Evolutionary conservation across 1,140 invertebrate species (phyloP).

Genomic region (Temnothorax curvispinosus): DNA sequence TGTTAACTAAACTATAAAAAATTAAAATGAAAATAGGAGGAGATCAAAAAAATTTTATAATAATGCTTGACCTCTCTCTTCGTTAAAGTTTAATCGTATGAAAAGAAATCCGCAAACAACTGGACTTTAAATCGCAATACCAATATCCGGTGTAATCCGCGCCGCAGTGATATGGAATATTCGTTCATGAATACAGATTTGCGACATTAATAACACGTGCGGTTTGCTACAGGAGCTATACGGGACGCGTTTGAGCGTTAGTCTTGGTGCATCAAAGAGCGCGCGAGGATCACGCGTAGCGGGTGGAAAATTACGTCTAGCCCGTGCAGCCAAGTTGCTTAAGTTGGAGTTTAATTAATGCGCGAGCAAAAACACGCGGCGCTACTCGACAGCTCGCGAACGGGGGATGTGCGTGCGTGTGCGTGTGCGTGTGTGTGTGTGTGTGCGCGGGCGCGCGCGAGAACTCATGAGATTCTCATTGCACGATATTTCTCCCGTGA

Average conservation of each 20-base stretch:
- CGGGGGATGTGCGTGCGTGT: background rate
- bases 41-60: background rate
- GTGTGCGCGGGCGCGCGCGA: slow-evolving; percentile 7
- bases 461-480: slow-evolving; percentile 62
- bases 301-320: slow-evolving; percentile 70
- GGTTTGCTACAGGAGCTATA: slow-evolving; percentile 1
- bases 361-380: slow-evolving; percentile 63
- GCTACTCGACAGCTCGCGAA: slow-evolving; percentile 14
- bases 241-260: slow-evolving; percentile 1
- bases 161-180: slow-evolving; percentile 10
- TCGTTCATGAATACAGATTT: background rate
- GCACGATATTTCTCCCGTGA: slow-evolving; percentile 73
- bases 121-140: background rate
- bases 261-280: slow-evolving; percentile 62
- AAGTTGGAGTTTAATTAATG: slow-evolving; percentile 76
- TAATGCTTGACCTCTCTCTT: background rate
- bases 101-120: slow-evolving; percentile 32
- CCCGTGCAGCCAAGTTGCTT: slow-evolving; percentile 42
- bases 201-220: background rate
- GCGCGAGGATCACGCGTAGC: slow-evolving; percentile 54
- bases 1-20: background rate
- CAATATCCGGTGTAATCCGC: background rate
- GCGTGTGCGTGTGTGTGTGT: background rate
- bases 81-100: slow-evolving; percentile 14
- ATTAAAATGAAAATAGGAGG: background rate